Base-by-base conservation (phyloP, 2,888 invertebrate genomes). In the Phorcus lineatus region DNA sequence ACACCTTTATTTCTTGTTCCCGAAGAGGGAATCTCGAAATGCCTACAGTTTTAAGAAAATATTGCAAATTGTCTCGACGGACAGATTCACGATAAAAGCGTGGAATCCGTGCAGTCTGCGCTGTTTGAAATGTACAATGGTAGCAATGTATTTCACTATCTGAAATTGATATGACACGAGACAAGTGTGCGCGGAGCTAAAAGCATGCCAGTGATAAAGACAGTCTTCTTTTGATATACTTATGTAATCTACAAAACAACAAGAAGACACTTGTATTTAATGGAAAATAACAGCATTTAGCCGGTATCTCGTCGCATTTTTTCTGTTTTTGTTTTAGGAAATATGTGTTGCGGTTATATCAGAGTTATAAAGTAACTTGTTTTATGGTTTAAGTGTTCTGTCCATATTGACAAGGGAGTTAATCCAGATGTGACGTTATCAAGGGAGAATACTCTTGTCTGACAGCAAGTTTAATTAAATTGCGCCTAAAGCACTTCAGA, bases 161-260 rank as follows among this genome's bases (percentile, higher is more conserved):
- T 19, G 9, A 28, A 19, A 31, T 19, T 40, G 70, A 70, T 70
- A 70, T 31, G 36, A 31, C 40, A 70, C 36, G 36, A 70, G 40
- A 36, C 36, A 31, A 47, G 24, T 28, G 62, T 62, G 24, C 28
- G 24, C 19, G 31, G 36, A 31, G 40, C 17, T 70, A 70, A 70
- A 36, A 70, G 70, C 70, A 19, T 70, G 31, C 16, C 40, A 19
- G 11, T 19, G 70, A 70, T 70, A 70, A 70, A 19, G 11, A 36
- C 70, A 36, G 19, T 17, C 70, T 40, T 31, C 28, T 70, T 31
- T 19, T 31, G 36, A 70, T 70, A 31, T 40, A 31, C 19, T 70
- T 36, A 70, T 70, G 70, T 36, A 70, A 70, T 70, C 70, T 70
- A 36, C 70, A 17, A 17, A 9, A 19, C 70, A 70, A 70, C 70